Conservation (phyloP, 2,888 invertebrate species). For the Macrophya annulata region DNA sequence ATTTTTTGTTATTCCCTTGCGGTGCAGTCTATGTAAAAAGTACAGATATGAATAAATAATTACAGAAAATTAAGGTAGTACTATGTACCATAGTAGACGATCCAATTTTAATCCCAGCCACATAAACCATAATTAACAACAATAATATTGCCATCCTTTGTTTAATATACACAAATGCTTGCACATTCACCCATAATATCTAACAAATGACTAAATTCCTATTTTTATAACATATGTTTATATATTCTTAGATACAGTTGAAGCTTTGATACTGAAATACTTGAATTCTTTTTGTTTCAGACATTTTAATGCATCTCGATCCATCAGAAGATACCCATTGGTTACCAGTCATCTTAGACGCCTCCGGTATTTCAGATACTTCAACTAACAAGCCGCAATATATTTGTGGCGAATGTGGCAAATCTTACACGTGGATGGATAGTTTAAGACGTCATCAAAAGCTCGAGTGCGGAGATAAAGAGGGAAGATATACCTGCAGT, state of each 20-base stretch:
- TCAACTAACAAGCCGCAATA: conserved; percentile 45
- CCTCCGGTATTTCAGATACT: neutral
- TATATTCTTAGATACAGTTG: neutral
- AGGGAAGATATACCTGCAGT: conserved; percentile 91
- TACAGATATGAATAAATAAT: conserved; percentile 1
- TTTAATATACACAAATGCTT: neutral
- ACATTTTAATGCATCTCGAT: conserved; percentile 19
- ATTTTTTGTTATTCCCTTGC: neutral
- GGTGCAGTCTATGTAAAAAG: neutral
- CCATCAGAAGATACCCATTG: conserved; percentile 8
- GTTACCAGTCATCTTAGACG: conserved; percentile 22
- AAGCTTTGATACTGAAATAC: conserved; percentile 35
- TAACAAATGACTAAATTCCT: neutral
- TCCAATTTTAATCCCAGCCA: neutral
- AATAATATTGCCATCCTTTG: neutral
- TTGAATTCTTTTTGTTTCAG: conserved; percentile 54
- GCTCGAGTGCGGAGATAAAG: conserved; percentile 81
- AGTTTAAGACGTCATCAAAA: conserved; percentile 73
- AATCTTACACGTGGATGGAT: conserved; percentile 64
- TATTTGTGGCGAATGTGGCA: conserved; percentile 62
- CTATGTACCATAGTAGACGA: neutral
- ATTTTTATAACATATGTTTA: neutral
- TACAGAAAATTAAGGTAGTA: neutral
- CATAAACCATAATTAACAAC: neutral
- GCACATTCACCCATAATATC: neutral